These are phyloP conservation scores for Mythimna lalbum DNA, from an alignment of 2,888 invertebrate species.

Conservation along the genomic window DNA sequence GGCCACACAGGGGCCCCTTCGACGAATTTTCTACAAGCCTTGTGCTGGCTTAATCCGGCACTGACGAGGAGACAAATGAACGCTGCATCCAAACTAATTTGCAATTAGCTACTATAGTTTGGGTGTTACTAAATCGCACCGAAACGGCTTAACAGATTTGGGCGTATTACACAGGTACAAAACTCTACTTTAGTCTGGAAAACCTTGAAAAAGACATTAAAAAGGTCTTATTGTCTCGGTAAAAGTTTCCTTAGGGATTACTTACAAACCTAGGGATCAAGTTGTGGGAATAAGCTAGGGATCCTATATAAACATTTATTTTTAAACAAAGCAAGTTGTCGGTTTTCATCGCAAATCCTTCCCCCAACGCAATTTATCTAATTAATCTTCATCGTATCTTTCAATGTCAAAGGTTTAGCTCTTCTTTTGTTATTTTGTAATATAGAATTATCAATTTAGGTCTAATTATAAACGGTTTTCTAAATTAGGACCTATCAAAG, in stretches of 20 bases:
- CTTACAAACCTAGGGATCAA: slow-evolving; percentile 5
- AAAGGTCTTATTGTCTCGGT: not conserved
- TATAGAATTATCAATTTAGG: no score
- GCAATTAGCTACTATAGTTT: not conserved
- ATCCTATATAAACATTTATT: slow-evolving; percentile 9
- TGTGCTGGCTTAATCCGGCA: no score
- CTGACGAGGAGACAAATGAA: slow-evolving; percentile 5
- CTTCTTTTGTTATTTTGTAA: not conserved
- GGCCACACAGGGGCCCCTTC: no score
- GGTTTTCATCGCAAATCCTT: slow-evolving; percentile 8
- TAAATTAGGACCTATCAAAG: no score
- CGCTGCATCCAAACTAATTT: slow-evolving; percentile 1
- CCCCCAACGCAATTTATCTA: not conserved
- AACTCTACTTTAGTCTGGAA: not conserved
- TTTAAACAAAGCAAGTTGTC: slow-evolving; percentile 16
- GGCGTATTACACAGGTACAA: not conserved
- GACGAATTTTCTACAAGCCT: no score
- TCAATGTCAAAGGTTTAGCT: slow-evolving; percentile 10
- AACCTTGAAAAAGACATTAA: slow-evolving; percentile 4
- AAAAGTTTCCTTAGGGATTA: slow-evolving; percentile 7
- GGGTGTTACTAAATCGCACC: not conserved
- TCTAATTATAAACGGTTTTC: no score
- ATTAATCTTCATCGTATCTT: not conserved
- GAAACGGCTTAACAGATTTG: not conserved
- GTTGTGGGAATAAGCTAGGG: not conserved